Base-by-base conservation (phyloP, 2,888 invertebrate species). In the Neoascia interrupta region DNA sequence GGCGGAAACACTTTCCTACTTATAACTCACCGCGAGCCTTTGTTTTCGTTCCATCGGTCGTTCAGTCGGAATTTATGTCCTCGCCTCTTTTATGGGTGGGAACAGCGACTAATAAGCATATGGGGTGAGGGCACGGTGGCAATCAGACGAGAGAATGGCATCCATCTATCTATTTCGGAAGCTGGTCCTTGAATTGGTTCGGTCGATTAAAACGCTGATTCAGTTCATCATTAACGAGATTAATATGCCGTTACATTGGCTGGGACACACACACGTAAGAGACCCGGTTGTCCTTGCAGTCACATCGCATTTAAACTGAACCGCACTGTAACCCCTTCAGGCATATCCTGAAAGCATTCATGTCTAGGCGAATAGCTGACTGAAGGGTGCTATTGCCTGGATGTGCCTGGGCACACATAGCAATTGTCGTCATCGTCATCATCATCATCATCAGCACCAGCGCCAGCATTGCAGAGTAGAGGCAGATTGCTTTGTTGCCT, bases 221-320 rank as follows among this genome's bases (percentile, higher is more conserved):
- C 88, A 88, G 88, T 87, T 86, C 86, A 86, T 88, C 88, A 88
- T 88, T 88, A 88, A 88, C 85, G 85, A 88, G 88, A 88, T 88
- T 88, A 87, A 88, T 88, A 88, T 86, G 84, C 85, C 85, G 84
- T 85, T 84, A 85, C 87, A 84, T 84, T 83, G 85, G 83, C 84
- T 83, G 82, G 84, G 88, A 86, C 87, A 87, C 84, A 63, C 49
- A 73, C 28, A 63, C 28, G 56, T 43, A n/a, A n/a, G n/a, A n/a
- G n/a, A n/a, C 53, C 39, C 61, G 58, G 31, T 43, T 60, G 64
- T 72, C 70, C 58, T 70, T 70, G 69, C 70, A 66, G 74, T 56
- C 63, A 63, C 70, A 74, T 66, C 63, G 31, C 56, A 80, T 69
- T 74, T 56, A 69, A 61, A 61, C 34, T 66, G 68, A 75, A 63